A percentile compares a stretch with the other conserved stretches of the same genome.
These are phyloP conservation scores for Lepidotrigona ventralis DNA, from an alignment of 1,140 invertebrate species.

Conservation along the genomic window DNA sequence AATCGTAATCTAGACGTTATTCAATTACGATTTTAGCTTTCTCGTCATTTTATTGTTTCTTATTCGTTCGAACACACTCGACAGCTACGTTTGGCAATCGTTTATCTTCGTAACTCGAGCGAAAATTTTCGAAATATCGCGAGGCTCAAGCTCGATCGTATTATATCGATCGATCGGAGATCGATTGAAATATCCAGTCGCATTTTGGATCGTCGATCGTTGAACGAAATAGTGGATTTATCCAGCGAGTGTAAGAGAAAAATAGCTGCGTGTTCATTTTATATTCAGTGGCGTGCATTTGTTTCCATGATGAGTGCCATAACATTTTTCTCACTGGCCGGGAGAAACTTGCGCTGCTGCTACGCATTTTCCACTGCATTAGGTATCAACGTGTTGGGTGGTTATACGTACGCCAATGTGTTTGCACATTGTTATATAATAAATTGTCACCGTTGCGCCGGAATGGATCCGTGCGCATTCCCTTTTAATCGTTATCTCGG, in stretches of 20 bases:
- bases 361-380: background rate
- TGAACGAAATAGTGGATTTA: background rate
- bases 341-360: background rate
- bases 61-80: too few relatives aligned
- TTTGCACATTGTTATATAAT: background rate
- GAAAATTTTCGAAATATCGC: too few relatives aligned
- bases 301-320: background rate
- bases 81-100: too few relatives aligned
- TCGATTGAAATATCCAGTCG: background rate
- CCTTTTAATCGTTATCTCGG: background rate
- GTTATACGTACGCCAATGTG: background rate
- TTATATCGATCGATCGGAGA: background rate
- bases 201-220: background rate
- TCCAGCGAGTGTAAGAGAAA: background rate
- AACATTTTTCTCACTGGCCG: background rate
- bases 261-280: constrained; percentile 2
- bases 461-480: background rate
- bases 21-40: too few relatives aligned
- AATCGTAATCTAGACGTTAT: too few relatives aligned
- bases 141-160: too few relatives aligned
- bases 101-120: too few relatives aligned
- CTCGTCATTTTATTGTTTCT: too few relatives aligned
- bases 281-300: constrained; percentile 4
- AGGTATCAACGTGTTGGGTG: background rate
- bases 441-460: background rate